Conservation (phyloP, 1,140 invertebrate species). For the Drosophila ohnishii region DNA sequence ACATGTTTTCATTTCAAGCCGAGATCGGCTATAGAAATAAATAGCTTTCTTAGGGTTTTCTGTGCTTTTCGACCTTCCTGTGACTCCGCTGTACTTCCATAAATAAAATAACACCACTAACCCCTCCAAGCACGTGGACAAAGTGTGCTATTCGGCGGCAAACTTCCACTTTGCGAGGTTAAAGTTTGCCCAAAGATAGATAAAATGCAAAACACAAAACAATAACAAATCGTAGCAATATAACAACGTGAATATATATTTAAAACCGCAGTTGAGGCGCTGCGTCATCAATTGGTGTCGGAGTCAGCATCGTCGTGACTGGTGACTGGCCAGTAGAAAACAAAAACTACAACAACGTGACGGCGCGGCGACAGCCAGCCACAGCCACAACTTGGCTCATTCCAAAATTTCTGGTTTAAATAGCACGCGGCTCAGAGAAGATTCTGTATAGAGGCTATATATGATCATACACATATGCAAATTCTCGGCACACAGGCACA, state of each 20-base stretch:
- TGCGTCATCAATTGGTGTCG: slow-evolving; percentile 63
- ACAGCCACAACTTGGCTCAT: slow-evolving; percentile 50
- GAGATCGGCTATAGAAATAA: not conserved
- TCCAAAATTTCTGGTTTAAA: slow-evolving; percentile 63
- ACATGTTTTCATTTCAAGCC: not conserved
- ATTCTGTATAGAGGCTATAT: slow-evolving; percentile 46
- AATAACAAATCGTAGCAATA: slow-evolving; percentile 57
- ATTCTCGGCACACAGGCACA: slow-evolving; percentile 12
- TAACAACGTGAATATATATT: slow-evolving; percentile 32
- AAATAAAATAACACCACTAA: slow-evolving; percentile 10
- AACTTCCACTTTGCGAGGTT: not conserved
- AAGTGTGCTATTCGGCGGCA: slow-evolving; percentile 38
- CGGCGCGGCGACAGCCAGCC: slow-evolving; percentile 13
- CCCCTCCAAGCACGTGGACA: slow-evolving; percentile 49
- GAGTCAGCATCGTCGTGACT: slow-evolving; percentile 41
- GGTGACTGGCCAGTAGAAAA: slow-evolving; percentile 44
- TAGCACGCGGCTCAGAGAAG: slow-evolving; percentile 61
- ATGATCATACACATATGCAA: slow-evolving; percentile 27
- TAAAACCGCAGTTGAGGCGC: slow-evolving; percentile 24
- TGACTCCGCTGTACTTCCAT: not conserved
- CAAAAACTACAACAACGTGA: slow-evolving; percentile 36
- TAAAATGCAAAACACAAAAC: slow-evolving; percentile 51
- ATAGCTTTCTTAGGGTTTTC: not conserved
- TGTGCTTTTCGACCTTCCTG: not conserved
- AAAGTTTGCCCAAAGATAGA: slow-evolving; percentile 37